Conservation (phyloP, 2,797 vertebrate species). For the Muscicapa comitata region DNA sequence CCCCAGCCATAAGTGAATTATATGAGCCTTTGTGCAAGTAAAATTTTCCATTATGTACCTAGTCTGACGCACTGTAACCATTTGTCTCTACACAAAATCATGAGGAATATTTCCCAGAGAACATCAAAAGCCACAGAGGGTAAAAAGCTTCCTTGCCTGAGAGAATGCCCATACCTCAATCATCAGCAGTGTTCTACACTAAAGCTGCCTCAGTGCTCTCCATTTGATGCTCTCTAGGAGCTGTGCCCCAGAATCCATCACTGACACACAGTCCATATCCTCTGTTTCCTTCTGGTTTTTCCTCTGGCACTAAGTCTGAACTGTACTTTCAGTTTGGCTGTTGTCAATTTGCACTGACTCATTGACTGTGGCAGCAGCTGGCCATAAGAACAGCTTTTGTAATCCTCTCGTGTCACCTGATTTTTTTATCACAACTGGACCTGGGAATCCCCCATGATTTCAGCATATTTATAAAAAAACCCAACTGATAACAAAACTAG, state of each 20-base stretch:
- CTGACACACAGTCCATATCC: rapidly evolving
- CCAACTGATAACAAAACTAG: background rate
- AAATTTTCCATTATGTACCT: background rate
- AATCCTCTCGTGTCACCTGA: background rate
- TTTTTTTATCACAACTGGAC: background rate
- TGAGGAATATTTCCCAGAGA: background rate
- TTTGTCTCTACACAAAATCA: background rate
- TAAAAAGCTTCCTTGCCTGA: background rate
- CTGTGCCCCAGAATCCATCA: background rate
- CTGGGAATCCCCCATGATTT: background rate
- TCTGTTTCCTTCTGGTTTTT: background rate
- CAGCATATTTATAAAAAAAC: background rate
- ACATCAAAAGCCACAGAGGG: background rate
- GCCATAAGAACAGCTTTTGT: background rate
- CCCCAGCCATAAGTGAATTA: conserved; percentile 1
- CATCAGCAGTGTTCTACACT: background rate
- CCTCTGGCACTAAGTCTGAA: background rate
- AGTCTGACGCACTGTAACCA: conserved; percentile 7
- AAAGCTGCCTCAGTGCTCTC: background rate
- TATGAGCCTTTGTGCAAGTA: conserved; percentile 13
- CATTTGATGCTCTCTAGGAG: background rate
- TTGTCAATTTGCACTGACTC: background rate
- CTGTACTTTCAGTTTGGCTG: background rate
- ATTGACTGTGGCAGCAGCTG: background rate
- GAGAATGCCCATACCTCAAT: background rate